Base-by-base conservation (phyloP, 30 jellyfish, hydroid and myxozoan species). In the Aurelia aurita region DNA sequence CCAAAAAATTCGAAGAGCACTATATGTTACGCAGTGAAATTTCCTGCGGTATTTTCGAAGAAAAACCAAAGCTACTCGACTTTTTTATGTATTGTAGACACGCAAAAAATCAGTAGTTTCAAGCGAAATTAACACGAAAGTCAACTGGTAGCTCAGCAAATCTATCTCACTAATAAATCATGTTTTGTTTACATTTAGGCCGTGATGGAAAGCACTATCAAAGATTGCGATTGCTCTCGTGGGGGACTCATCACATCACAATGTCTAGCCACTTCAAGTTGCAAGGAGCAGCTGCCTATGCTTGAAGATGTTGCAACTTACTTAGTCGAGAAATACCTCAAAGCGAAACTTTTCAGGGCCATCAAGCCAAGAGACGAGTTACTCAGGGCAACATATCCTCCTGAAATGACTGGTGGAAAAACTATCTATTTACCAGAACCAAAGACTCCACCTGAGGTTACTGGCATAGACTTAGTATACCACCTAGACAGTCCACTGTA, bases 191-290 rank as follows among this genome's bases (percentile, higher is more conserved):
- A 4, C n/a, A 13, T 20, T 64, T 16, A 87, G 96, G 96, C 96
- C n/a, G 90, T 87, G 47, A 77, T 77, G 90, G 87, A 67, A 57
- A 87, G 87, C 75, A 78, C 91, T 5, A 87, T 76, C n/a, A 76
- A 76, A 60, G 87, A 69, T 15, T 87, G 87, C 51, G 87, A 77
- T 25, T 87, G 96, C 82, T 65, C 91, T 12, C 15, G 79, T 18
- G 74, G 58, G 5, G 76, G 74, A 2, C 57, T 15, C 7, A 39
- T 66, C 21, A 68, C 69, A 25, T 67, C 72, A 16, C 87, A 82
- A 3, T 87, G 96, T 60, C 80, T 78, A 23, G 79, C 85, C 12
- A 35, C 75, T 20, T 60, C 89, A n/a, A 76, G 87, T 25, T 87
- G 96, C 57, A 55, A 83, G 5, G 96, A 87, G 58, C 72, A 87